Base-by-base conservation (phyloP, 2,113 vertebrate genomes). In the Chunga burmeisteri region DNA sequence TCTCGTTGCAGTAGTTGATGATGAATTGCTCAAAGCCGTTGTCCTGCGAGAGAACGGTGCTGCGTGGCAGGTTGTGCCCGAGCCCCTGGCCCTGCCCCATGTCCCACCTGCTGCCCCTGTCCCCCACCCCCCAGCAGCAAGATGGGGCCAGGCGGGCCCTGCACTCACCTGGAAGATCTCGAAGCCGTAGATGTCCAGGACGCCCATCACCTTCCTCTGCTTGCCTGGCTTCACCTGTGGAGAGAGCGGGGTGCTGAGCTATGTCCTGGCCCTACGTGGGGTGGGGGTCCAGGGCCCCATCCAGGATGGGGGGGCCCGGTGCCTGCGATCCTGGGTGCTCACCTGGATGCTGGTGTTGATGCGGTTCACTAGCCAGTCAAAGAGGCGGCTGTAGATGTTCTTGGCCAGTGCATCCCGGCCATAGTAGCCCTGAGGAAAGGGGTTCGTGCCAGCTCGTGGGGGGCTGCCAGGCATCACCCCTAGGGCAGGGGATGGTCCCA, bases 1-100 rank as follows among this genome's bases (percentile, higher is more conserved):
- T 99, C 96, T 99, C 98, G 0, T 99, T 99, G 90, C 98, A 99
- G 88, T 98, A 99, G 96, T 99, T 99, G 96, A 99, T 99, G 95
- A 99, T 98, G 79, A 99, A 98, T 53, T 99, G 98, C 88, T 99
- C 98, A 58, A 99, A 99, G 91, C 98, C 95, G 1, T 99, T 99
- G 63, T 98, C 91, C 98, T 99, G 88, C 3, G 0, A 65, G 56
- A 73, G 67, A 36, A 75, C 46, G 16, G 8, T 14, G 36, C 44
- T 3, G 19, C 1, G 0, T 32, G 22, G 19, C 65, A 21, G 62
- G 11, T 21, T 0, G 1, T 27, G 16, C 42, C 36, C 0, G 0
- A 83, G 46, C 16, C 26, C 27, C 47, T 0, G 0, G 30, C 20
- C 49, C 86, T 83, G 26, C 16, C 75, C 46, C 3, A 9, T 5